Evolutionary conservation across 2,797 vertebrate species (phyloP).

Genomic region (Xenopus petersii): DNA sequence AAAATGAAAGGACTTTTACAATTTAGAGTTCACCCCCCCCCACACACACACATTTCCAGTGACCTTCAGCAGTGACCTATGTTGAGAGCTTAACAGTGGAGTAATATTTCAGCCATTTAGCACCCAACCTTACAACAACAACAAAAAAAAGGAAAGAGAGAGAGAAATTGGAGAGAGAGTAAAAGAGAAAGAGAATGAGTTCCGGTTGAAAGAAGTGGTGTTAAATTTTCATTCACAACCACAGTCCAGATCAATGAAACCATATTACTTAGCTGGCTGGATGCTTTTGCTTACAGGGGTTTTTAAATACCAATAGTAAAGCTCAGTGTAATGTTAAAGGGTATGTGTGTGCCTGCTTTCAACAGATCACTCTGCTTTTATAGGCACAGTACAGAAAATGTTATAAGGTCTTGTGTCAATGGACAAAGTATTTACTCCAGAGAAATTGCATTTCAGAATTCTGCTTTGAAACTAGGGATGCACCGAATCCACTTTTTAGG

Average conservation of each 20-base stretch:
- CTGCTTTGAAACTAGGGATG: too few species aligned
- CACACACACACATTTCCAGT: constrained; percentile 45
- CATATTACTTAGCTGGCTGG: constrained; percentile 37
- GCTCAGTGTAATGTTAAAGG: not conserved
- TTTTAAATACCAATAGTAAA: constrained; percentile 35
- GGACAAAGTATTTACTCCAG: too few species aligned
- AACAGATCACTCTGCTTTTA: too few species aligned
- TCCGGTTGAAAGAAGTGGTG: constrained; percentile 26
- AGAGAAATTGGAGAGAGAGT: constrained; percentile 10
- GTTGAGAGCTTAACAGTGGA: constrained; percentile 6
- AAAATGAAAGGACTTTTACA: constrained; percentile 10
- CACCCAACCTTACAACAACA: constrained; percentile 20
- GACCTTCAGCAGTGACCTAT: constrained; percentile 47
- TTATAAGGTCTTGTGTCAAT: too few species aligned
- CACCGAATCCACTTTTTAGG: too few species aligned
- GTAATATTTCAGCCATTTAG: constrained; percentile 21
- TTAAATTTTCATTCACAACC: constrained; percentile 39
- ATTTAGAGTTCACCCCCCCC: not conserved
- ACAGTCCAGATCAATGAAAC: constrained; percentile 45
- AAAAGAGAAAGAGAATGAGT: constrained; percentile 7
- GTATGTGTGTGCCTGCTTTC: too few species aligned
- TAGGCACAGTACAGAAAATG: too few species aligned
- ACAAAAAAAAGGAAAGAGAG: not conserved
- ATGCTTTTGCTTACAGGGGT: constrained; percentile 45
- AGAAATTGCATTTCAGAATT: too few species aligned